Evolutionary conservation across 2,797 vertebrate genomes (phyloP), one percentile per base, ranked within the genome.

Genomic region (Garrulus glandarius): DNA sequence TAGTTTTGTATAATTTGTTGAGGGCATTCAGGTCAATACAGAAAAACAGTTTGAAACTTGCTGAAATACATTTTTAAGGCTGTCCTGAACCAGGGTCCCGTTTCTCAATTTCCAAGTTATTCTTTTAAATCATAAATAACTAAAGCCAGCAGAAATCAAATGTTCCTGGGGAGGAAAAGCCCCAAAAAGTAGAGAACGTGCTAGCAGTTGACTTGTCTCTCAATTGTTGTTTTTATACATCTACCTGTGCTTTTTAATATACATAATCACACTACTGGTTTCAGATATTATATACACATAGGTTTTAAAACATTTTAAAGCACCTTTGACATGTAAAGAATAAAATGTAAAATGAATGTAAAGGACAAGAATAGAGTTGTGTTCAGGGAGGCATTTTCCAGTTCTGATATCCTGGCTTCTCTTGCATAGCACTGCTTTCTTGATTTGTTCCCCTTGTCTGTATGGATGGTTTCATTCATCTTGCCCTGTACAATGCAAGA

Each of bases 61-160:
- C 71, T 55, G 61, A 85, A 93, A 29, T 20, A 71, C 15, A 64
- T 83, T 95, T 94, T 91, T 91, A 75, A 80, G 46, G n/a, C 5
- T 81, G 81, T 80, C 44, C 64, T 85, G 60, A 85, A 63, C 4
- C 8, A 27, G 9, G 30, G 32, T 79, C 18, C 69, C 1, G 53
- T 87, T 95, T 85, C 32, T 70, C 53, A 92, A 84, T 80, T 52
- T 79, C 44, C 15, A 89, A 89, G 23, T 27, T 20, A 80, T 80
- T 83, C 74, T 60, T 94, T 78, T 49, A 75, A 83, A 75, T 37
- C 7, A 29, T 75, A 76, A 86, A 63, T 77, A 74, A 71, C 63
- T 67, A 59, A 26, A 70, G 11, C 36, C 47, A 68, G 34, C 6
- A 76, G 47, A 91, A 91, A 82, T 26, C 1, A 9, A 85, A 68